These are phyloP conservation scores for Forbesichthys agassizii DNA, from an alignment of 2,113 vertebrate genomes.

Conservation along the genomic window DNA sequence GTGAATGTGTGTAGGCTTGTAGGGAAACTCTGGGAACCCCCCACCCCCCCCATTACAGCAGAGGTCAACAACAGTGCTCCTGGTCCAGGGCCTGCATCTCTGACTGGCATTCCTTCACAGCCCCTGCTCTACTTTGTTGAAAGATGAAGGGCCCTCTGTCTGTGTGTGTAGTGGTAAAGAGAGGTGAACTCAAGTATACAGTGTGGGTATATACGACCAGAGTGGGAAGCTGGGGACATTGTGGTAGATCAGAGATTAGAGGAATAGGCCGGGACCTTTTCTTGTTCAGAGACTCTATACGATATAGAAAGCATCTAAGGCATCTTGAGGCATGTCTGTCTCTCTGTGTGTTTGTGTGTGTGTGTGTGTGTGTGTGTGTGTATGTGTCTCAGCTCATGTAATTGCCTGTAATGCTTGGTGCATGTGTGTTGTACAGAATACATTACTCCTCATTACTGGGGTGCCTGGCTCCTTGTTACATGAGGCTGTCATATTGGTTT, in stretches of 20 bases:
- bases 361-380: constrained; percentile 13
- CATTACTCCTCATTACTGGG: constrained; percentile 50
- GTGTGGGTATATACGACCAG: not conserved
- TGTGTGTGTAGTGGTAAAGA: not conserved
- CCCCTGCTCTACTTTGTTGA: constrained; percentile 28
- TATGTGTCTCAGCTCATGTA: constrained; percentile 6
- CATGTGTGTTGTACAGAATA: constrained; percentile 22
- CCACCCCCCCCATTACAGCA: not conserved
- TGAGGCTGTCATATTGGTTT: constrained; percentile 36
- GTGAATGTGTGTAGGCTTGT: not conserved
- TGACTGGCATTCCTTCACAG: constrained; percentile 36
- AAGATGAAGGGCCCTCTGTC: not conserved
- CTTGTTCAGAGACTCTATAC: not conserved
- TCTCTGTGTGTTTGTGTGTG: constrained; percentile 2
- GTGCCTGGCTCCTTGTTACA: constrained; percentile 36
- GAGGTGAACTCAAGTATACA: not conserved
- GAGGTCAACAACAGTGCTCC: constrained; percentile 15
- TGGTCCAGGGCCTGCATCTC: constrained; percentile 17
- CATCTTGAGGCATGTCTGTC: not conserved
- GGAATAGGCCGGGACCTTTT: not conserved
- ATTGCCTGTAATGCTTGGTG: constrained; percentile 30
- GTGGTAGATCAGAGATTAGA: constrained; percentile 30
- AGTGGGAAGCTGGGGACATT: constrained; percentile 18
- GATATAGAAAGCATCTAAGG: too few relatives aligned
- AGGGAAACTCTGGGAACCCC: too few relatives aligned